Base-by-base conservation (phyloP, 2,888 invertebrate genomes). In the Rhingia rostrata region DNA sequence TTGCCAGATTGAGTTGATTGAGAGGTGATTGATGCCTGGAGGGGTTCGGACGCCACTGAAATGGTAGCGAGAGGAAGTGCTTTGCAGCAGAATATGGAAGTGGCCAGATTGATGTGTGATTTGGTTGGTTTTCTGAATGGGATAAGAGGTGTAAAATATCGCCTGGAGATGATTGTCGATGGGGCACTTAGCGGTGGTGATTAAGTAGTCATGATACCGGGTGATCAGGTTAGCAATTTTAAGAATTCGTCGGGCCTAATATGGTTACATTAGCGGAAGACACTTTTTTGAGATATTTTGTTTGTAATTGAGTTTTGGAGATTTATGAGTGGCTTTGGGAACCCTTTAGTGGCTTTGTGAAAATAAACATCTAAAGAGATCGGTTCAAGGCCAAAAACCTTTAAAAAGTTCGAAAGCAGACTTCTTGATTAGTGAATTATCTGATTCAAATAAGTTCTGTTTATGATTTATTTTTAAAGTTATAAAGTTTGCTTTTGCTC, bases 111-210 rank as follows among this genome's bases (percentile, higher is more conserved):
- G 35, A 9, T 54, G 6, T n/a, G 22, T 45, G 47, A 69, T 49
- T 49, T 39, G 39, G 6, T 56, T 56, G 10, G n/a, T 47, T 47
- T 45, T 12, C 14, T 43, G 30, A 49, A 39, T 58, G 58, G 10
- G 7, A 49, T 41, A 39, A 53, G 43, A 66, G 43, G 51, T 70
- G 70, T 73, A 64, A 56, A 47, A 47, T 45, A 73, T 14, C 45
- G 14, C 73, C 63, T 56, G 32, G 61, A 64, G 63, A 33, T 6
- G 9, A 37, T 72, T 43, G 22, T 22, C 60, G 7, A 32, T 41
- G 72, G 35, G 51, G 32, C 41, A 32, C 47, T 45, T 56, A 22
- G 30, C 6, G 30, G 32, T 37, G 6, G 9, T n/a, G 30, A 45
- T 72, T 72, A 61, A 39, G 53, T 41, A 72, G 61, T 60, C 12